phyloP scores from a whole-genome alignment of 2,797 vertebrate genomes.

The Naso thynnoides region DNA sequence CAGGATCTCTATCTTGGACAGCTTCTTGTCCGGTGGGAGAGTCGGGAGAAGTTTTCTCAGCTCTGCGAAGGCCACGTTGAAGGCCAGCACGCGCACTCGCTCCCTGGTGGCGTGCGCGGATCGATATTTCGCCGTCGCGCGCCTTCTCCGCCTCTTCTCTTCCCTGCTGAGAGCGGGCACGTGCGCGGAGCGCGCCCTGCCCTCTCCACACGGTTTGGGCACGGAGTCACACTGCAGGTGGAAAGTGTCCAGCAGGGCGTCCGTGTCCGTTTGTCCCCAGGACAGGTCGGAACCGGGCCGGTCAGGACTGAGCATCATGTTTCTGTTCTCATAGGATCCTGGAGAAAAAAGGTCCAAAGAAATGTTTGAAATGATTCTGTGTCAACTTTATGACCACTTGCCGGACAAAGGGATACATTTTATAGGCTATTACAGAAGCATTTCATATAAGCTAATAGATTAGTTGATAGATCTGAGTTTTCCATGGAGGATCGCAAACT shows the following conservation, averaged over 20 bases:
- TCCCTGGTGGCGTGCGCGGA: constrained; percentile 89
- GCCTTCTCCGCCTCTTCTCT: constrained; percentile 87
- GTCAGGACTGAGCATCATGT: constrained; percentile 92
- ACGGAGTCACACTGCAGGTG: constrained; percentile 79
- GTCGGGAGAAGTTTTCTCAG: constrained; percentile 89
- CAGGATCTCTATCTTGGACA: constrained; percentile 92
- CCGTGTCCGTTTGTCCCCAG: constrained; percentile 86
- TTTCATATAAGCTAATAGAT: not conserved
- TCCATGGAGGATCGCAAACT: not conserved
- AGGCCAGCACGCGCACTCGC: constrained; percentile 89
- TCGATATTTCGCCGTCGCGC: constrained; percentile 87
- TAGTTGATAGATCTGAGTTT: too few species aligned
- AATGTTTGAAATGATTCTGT: not conserved
- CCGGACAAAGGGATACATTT: not conserved
- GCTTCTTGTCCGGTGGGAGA: constrained; percentile 90
- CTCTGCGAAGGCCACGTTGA: constrained; percentile 89
- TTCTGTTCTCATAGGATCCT: constrained; percentile 44
- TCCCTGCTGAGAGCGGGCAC: constrained; percentile 85
- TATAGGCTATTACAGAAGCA: not conserved
- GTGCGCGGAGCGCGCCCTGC: constrained; percentile 71
- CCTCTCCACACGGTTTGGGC: constrained; percentile 77
- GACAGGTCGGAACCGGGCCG: constrained; percentile 86
- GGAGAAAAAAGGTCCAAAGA: not conserved
- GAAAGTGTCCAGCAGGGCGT: constrained; percentile 82
- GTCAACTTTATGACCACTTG: not conserved